Evolutionary conservation across 2,888 invertebrate species (phyloP), one percentile per base, ranked within the genome.

Genomic region (Stenichneumon culpator): DNA sequence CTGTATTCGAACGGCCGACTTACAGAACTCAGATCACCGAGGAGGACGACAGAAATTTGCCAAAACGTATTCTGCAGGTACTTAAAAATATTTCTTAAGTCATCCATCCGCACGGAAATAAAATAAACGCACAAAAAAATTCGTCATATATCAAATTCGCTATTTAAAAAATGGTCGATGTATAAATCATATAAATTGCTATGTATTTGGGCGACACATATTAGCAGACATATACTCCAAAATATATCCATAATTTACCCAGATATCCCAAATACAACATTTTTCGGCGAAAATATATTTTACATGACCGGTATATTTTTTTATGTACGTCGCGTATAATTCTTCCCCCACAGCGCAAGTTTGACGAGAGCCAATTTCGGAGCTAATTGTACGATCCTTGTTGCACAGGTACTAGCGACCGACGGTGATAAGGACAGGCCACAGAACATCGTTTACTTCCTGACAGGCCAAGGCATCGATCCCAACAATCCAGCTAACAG

Each of bases 21-120:
- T 99, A 98, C 95, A 96, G 98, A 93, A 98, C 98, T 74, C 98
- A 98, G 95, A 98, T 99, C 94, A 98, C 98, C 63, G 98, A 98
- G 94, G 98, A 98, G 94, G 98, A 98, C 94, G 98, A 98, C 95
- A 96, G 98, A 92, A 98, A 98, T 94, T 96, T 98, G 91, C 98
- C 98, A 89, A 98, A 98, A 95, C 97, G 98, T 92, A 98, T 99
- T 91, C 95, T 99, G 92, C 97, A 98, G 98, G 98, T 94, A 90
- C 88, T 32, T 47, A 2, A 47, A 47, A 47, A 47, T 47, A 11
- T 52, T 5, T n/a, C 22, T 28, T 39, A 14, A 22, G 2, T 4
- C 3, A 47, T 47, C 16, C 16, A 0, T 39, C 39, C 0, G 39
- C 39, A 39, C 9, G 39, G 2, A 39, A 9, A 39, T 9, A 39